These are phyloP conservation scores for Sinocyclocheilus anshuiensis DNA, from an alignment of 2,113 vertebrate genomes.

Conservation along the genomic window DNA sequence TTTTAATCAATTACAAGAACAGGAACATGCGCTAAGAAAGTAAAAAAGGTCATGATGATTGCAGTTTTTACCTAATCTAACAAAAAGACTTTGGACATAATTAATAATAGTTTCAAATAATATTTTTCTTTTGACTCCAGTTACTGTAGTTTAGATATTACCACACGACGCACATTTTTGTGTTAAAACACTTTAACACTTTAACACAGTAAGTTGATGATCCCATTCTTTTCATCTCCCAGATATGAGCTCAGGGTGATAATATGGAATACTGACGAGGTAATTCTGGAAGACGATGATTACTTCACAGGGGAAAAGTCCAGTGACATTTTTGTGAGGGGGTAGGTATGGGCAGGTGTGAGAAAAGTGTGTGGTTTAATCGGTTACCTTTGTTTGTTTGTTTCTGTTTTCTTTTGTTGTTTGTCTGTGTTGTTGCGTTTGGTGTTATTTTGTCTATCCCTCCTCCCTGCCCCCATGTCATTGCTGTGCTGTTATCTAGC, in stretches of 20 bases:
- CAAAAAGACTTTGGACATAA: neutral
- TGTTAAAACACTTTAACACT: neutral
- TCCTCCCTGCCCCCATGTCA: conserved; percentile 55
- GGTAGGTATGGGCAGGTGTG: conserved; percentile 83
- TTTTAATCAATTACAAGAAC: neutral
- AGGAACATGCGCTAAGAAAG: neutral
- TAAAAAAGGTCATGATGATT: neutral
- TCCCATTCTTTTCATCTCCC: conserved; percentile 64
- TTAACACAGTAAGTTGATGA: conserved; percentile 18
- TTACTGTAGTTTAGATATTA: neutral
- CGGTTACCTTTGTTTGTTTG: conserved; percentile 64
- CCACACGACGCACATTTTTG: neutral
- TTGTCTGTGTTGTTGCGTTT: conserved; percentile 42
- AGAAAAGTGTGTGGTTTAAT: conserved; percentile 69
- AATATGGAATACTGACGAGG: conserved; percentile 99
- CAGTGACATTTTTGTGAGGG: conserved; percentile 98
- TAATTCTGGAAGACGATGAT: conserved; percentile 97
- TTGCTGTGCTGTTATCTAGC: conserved; percentile 73
- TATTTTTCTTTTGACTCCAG: neutral
- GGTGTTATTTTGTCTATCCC: conserved; percentile 47
- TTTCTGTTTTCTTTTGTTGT: conserved; percentile 44
- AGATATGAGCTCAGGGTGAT: conserved; percentile 98
- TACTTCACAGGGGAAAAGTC: conserved; percentile 99
- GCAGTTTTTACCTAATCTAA: neutral
- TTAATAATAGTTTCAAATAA: neutral